Evolutionary conservation across 2,797 vertebrate genomes (phyloP).

Genomic region (Hypotaenidia philippensis): DNA sequence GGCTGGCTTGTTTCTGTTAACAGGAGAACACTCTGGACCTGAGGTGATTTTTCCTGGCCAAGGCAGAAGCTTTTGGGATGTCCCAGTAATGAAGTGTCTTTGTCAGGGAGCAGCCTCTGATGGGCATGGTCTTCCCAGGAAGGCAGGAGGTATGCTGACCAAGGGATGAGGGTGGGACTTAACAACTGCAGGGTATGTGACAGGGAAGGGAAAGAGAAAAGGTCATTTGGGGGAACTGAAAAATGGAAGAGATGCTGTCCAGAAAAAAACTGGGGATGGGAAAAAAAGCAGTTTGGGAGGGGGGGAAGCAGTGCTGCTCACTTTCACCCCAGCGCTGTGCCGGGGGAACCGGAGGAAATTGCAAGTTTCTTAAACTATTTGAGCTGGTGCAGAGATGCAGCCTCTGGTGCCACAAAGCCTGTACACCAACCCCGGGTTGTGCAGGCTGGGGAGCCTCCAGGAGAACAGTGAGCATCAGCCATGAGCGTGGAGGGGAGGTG

Average conservation of each 20-base stretch:
- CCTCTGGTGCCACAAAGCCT: background rate
- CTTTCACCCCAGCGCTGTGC: background rate
- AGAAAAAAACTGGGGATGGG: background rate
- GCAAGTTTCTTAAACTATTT: background rate
- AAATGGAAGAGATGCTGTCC: background rate
- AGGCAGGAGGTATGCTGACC: background rate
- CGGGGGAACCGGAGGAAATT: rapidly evolving
- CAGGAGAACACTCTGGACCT: background rate
- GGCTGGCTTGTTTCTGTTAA: background rate
- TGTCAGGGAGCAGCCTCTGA: rapidly evolving
- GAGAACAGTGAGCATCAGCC: background rate
- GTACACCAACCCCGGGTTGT: background rate
- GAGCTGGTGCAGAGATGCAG: background rate
- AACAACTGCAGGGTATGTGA: background rate
- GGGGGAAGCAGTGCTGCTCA: background rate
- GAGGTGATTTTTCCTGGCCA: background rate
- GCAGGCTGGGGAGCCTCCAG: background rate
- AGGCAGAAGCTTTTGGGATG: background rate
- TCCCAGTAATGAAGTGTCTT: rapidly evolving
- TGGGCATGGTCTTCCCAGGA: rapidly evolving
- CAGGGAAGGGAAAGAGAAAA: background rate
- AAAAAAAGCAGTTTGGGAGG: background rate
- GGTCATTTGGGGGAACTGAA: rapidly evolving
- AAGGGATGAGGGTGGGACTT: background rate
- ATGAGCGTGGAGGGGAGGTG: background rate